Evolutionary conservation across 1,140 invertebrate species (phyloP).

Genomic region (Cyrtorhinus lividipennis): DNA sequence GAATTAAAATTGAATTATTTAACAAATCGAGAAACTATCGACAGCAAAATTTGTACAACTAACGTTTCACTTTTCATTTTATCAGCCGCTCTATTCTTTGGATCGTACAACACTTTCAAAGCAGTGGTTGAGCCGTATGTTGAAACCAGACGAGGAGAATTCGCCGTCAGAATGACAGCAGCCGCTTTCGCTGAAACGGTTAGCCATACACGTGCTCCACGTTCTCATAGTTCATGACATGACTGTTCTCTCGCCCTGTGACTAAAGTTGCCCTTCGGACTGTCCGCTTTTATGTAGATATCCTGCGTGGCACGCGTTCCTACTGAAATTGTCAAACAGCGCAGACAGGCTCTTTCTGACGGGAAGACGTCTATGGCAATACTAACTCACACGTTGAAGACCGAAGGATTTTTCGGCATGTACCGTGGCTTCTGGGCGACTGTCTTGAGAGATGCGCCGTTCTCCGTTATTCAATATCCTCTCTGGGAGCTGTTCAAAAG

Average conservation of each 20-base stretch:
- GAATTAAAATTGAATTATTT: no score
- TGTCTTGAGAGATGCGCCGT: slow-evolving; percentile 82
- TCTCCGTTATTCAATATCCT: slow-evolving; percentile 90
- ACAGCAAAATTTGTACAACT: no score
- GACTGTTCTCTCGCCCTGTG: no score
- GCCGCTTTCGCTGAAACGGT: slow-evolving; percentile 76
- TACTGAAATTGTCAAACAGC: slow-evolving; percentile 88
- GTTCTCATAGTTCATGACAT: no score
- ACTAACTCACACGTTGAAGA: slow-evolving; percentile 42
- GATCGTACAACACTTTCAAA: slow-evolving; percentile 78
- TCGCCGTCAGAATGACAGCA: slow-evolving; percentile 62
- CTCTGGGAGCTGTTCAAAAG: slow-evolving; percentile 84
- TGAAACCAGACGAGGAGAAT: slow-evolving; percentile 38
- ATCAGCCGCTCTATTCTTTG: slow-evolving; percentile 84
- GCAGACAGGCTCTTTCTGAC: slow-evolving; percentile 56
- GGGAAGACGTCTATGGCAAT: slow-evolving; percentile 38
- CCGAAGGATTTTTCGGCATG: slow-evolving; percentile 53
- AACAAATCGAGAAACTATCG: no score
- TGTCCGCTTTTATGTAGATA: slow-evolving; percentile 34
- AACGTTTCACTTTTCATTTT: not conserved
- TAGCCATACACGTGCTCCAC: no score
- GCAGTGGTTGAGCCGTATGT: slow-evolving; percentile 34
- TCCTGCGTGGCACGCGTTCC: slow-evolving; percentile 85
- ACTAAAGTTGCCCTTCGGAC: not conserved
- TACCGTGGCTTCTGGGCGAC: slow-evolving; percentile 87